Conservation (phyloP, 2,888 invertebrate genomes). For the Pammene fasciana region DNA sequence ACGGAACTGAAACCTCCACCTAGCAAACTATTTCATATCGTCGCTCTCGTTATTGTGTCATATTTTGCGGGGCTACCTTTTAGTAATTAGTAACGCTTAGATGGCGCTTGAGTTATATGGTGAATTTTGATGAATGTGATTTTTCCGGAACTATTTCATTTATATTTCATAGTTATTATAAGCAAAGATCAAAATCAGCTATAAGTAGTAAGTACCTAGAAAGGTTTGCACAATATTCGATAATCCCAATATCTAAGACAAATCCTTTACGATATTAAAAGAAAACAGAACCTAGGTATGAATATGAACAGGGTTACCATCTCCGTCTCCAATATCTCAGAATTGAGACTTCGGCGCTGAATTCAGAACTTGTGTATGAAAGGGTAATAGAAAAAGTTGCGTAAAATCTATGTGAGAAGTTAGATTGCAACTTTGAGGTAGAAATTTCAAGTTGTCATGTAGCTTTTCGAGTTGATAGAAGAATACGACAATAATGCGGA, state of each 20-base stretch:
- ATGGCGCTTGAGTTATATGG: too few relatives aligned
- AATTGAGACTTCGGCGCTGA: not conserved
- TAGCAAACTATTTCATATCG: too few relatives aligned
- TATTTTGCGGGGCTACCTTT: too few relatives aligned
- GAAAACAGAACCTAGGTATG: constrained; percentile 1
- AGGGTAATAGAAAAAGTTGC: constrained; percentile 25
- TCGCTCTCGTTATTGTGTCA: too few relatives aligned
- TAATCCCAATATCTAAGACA: not conserved
- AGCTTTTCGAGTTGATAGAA: not conserved
- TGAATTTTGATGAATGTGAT: too few relatives aligned
- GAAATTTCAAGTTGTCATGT: not conserved
- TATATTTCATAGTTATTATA: too few relatives aligned
- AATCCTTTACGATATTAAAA: constrained; percentile 6
- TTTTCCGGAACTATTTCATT: too few relatives aligned
- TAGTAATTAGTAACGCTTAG: too few relatives aligned
- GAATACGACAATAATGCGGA: not conserved
- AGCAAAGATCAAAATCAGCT: too few relatives aligned
- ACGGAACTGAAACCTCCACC: too few relatives aligned
- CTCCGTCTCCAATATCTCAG: not conserved
- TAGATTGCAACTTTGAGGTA: constrained; percentile 8
- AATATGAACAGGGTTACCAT: not conserved
- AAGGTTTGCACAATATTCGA: too few relatives aligned
- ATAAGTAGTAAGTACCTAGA: too few relatives aligned
- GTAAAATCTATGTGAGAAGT: constrained; percentile 18
- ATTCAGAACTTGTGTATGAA: not conserved